A percentile compares a stretch with the other conserved stretches of the same genome.
These are phyloP conservation scores for Anarsia innoxiella DNA, from an alignment of 2,888 invertebrate species.

Conservation along the genomic window DNA sequence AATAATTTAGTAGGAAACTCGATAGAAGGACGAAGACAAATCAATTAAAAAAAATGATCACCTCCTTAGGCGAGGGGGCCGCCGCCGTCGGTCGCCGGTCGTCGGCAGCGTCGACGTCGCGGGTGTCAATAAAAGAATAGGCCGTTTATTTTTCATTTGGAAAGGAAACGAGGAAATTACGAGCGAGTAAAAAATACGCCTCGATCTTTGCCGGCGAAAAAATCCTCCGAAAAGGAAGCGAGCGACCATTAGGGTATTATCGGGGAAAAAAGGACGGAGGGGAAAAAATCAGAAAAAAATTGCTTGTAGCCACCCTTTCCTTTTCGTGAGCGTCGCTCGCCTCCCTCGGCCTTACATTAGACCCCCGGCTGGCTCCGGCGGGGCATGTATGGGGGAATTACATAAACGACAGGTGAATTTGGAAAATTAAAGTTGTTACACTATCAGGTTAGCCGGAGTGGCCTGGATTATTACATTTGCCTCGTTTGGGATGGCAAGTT, in stretches of 20 bases:
- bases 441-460: slow-evolving; percentile 35
- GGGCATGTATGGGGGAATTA: slow-evolving; percentile 61
- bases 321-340: slow-evolving; percentile 66
- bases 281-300: slow-evolving; percentile 71
- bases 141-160: slow-evolving; percentile 58
- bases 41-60: slow-evolving; percentile 1
- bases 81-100: no score
- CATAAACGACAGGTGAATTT: slow-evolving; percentile 71
- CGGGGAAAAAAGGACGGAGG: slow-evolving; percentile 60
- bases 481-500: slow-evolving; percentile 17
- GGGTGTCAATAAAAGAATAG: slow-evolving; percentile 48
- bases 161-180: slow-evolving; percentile 66
- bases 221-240: slow-evolving; percentile 69
- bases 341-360: slow-evolving; percentile 58
- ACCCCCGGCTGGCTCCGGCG: slow-evolving; percentile 47
- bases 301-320: slow-evolving; percentile 68
- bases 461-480: slow-evolving; percentile 25
- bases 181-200: slow-evolving; percentile 64
- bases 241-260: slow-evolving; percentile 74
- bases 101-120: slow-evolving; percentile 33
- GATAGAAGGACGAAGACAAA: neutral
- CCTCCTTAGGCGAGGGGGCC: neutral
- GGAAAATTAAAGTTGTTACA: slow-evolving; percentile 66
- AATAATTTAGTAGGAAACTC: no score
- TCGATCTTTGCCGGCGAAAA: slow-evolving; percentile 62